Base-by-base conservation (phyloP, 2,797 vertebrate species). In the Geotrypetes seraphini region DNA sequence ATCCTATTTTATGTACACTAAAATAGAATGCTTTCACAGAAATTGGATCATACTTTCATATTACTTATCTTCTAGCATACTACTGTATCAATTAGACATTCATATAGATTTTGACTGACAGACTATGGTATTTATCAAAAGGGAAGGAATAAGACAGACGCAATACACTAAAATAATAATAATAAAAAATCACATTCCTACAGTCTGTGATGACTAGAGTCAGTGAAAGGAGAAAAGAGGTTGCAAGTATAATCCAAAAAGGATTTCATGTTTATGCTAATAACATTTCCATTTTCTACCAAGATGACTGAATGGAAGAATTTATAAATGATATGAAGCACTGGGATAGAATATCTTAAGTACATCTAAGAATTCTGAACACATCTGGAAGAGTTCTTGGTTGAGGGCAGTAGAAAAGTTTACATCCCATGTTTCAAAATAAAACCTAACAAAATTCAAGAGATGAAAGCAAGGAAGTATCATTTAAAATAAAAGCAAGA, bases 401-500 rank as follows among this genome's bases (percentile, higher is more conserved):
- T 66, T 47, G 39, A 66, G 66, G 52, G 63, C 38, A 53, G 53
- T 43, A 71, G 69, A 17, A 39, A 71, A 24, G 37, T 63, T 58
- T 62, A 59, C 67, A 13, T 55, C 58, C 70, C 66, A 6, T 50
- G 61, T 61, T 77, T 50, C 61, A 41, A 66, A 79, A 75, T 58
- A 62, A 75, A 71, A 75, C 62, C 71, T 73, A 71, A 50, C 50
- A 72, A 58, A 43, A n/a, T n/a, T n/a, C 61, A 57, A 66, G 51
- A 60, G 69, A 74, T 71, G 71, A 79, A n/a, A 78, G 76, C 62
- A 79, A 69, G 71, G 73, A 71, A 80, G 63, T 67, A 80, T 72
- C 71, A 69, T 65, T 84, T 75, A 71, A 85, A 86, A 87, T 75
- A 77, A 90, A 89, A 88, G 71, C 77, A 88, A 88, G 84, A 92